A percentile compares a stretch with the other conserved stretches of the same genome.
phyloP scores from a whole-genome alignment of 2,888 invertebrate species.

The Xylocampa areola region DNA sequence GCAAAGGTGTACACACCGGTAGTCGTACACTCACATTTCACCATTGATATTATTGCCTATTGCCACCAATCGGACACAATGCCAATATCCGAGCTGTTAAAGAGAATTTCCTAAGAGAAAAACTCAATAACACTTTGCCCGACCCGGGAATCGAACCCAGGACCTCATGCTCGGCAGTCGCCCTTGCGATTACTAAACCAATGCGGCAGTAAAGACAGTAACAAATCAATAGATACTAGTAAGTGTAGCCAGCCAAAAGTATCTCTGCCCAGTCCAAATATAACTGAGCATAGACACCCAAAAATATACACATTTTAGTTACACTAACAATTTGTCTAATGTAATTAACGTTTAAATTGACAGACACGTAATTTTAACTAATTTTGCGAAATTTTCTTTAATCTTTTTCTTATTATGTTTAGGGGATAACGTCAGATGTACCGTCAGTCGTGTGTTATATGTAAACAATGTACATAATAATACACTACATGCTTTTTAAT shows the following conservation, averaged over 20 bases:
- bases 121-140: too few species aligned
- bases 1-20: too few species aligned
- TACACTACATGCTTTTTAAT: constrained; percentile 50
- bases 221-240: neutral
- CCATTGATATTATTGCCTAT: too few species aligned
- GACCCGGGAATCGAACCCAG: too few species aligned
- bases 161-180: too few species aligned
- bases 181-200: too few species aligned
- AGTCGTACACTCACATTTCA: too few species aligned
- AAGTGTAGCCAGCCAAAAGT: constrained; percentile 25
- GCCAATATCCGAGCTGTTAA: too few species aligned
- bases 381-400: constrained; percentile 31
- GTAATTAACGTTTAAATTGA: constrained; percentile 75
- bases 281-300: constrained; percentile 25
- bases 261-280: constrained; percentile 27
- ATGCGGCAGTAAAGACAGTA: too few species aligned
- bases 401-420: constrained; percentile 23
- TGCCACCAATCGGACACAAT: too few species aligned
- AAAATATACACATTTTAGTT: constrained; percentile 41
- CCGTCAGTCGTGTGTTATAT: constrained; percentile 55
- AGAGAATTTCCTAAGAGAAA: too few species aligned
- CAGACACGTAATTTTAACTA: constrained; percentile 62
- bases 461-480: constrained; percentile 51
- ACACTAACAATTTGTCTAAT: constrained; percentile 57
- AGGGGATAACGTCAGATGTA: constrained; percentile 54